Base-by-base conservation (phyloP, 2,797 vertebrate species). In the Garrulus glandarius region DNA sequence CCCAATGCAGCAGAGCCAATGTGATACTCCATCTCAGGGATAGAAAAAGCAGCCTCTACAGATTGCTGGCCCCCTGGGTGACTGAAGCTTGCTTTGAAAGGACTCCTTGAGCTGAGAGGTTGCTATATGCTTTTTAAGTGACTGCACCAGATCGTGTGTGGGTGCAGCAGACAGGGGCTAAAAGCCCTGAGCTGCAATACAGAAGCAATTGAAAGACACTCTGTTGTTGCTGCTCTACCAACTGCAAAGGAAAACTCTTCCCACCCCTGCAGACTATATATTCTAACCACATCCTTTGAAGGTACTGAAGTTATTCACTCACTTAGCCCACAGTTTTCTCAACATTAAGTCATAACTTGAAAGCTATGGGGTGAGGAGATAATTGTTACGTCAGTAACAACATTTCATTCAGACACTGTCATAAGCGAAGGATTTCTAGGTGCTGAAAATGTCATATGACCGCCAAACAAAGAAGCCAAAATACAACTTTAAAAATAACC, bases 271-370 rank as follows among this genome's bases (percentile, higher is more conserved):
- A 95, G 89, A 95, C 87, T 95, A 24, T 47, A 47, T 47, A 67
- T 94, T 94, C 93, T 94, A 95, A 95, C 94, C 94, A 93, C 95
- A 96, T 94, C 91, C 90, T 95, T 97, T 97, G 95, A 96, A 97
- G 95, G 84, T 93, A 95, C 49, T 93, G 70, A 75, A 96, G 87
- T 79, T 95, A 81, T 94, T 96, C 91, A 95, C 85, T 93, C 89
- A 86, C 76, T 94, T 94, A 96, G 85, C 94, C 91, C 93, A 95
- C 94, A 96, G 77, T 95, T 95, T 97, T 97, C 89, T 96, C 95
- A 95, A 64, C 91, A 60, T 93, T 94, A 94, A 93, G 91, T 97
- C 95, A 90, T 92, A 87, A 84, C 47, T 95, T 93, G 91, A 94
- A 95, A 95, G 71, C 65, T 83, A 11, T 50, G 55, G 87, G 34